A percentile compares a stretch with the other conserved stretches of the same genome.
phyloP scores from a whole-genome alignment of 2,888 invertebrate genomes.

The Cryptocheilus praepositus region DNA sequence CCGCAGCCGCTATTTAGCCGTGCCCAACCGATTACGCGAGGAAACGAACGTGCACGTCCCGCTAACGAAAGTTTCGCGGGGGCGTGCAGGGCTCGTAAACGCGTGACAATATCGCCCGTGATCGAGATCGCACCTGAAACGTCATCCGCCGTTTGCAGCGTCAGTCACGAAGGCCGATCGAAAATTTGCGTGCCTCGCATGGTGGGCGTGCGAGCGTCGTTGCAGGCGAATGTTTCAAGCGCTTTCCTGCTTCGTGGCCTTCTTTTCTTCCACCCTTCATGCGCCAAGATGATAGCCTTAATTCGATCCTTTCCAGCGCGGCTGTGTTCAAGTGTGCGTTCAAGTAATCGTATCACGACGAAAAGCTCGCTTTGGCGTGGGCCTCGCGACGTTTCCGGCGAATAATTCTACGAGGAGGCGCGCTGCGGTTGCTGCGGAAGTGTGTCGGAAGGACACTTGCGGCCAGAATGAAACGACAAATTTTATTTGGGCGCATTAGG shows the following conservation, averaged over 20 bases:
- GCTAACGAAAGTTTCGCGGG: conserved; percentile 15
- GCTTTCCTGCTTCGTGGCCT: not conserved
- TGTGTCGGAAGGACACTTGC: conserved; percentile 15
- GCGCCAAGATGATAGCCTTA: conserved; percentile 6
- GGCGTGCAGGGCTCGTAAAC: conserved; percentile 25
- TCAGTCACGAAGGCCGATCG: conserved; percentile 51
- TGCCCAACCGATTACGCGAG: no score
- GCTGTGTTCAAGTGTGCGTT: not conserved
- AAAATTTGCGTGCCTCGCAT: conserved; percentile 45
- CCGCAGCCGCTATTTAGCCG: no score
- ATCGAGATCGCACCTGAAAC: conserved; percentile 31
- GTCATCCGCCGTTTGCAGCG: conserved; percentile 33
- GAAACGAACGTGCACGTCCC: no score
- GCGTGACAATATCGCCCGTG: conserved; percentile 35
- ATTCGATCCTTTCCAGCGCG: not conserved
- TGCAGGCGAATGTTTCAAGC: conserved; percentile 7
- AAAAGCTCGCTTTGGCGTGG: not conserved
- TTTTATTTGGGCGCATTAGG: conserved; percentile 28
- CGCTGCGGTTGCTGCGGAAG: not conserved
- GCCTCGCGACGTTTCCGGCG: conserved; percentile 6
- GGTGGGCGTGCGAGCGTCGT: no score
- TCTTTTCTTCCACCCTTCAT: not conserved
- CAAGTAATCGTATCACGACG: not conserved
- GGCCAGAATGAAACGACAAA: conserved; percentile 18
- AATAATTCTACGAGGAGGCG: conserved; percentile 12